phyloP scores from a whole-genome alignment of 2,888 invertebrate species.

The Creontiades dilutus region DNA sequence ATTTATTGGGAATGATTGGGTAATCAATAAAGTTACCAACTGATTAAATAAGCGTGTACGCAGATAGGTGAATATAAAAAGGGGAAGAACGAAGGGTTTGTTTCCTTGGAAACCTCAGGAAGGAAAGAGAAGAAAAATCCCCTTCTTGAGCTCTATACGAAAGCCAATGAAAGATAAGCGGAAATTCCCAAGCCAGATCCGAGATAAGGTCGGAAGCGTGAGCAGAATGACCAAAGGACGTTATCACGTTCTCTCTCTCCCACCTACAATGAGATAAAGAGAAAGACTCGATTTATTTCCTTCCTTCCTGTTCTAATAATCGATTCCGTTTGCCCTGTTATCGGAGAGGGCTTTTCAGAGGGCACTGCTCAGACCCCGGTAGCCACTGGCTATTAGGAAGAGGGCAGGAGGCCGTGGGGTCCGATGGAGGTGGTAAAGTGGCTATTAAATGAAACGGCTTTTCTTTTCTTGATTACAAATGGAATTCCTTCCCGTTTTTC shows the following conservation, averaged over 20 bases:
- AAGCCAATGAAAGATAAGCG: conserved; percentile 58
- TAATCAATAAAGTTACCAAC: too few relatives aligned
- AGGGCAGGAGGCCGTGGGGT: neutral
- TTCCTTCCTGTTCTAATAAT: conserved; percentile 72
- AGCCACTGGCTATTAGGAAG: conserved; percentile 53
- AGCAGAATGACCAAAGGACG: conserved; percentile 56
- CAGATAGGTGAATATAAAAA: neutral
- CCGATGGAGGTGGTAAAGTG: conserved; percentile 37
- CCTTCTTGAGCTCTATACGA: neutral
- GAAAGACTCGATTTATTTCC: conserved; percentile 71
- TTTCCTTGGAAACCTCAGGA: conserved; percentile 8
- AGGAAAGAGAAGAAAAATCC: neutral
- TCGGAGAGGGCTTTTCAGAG: conserved; percentile 37
- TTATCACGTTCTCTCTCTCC: conserved; percentile 22
- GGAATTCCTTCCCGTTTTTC: conserved; percentile 47
- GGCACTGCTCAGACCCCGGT: neutral
- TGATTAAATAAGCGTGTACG: too few relatives aligned
- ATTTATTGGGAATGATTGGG: too few relatives aligned
- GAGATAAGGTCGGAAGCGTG: conserved; percentile 66
- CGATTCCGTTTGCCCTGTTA: conserved; percentile 69
- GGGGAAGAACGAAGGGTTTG: neutral
- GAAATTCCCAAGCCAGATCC: conserved; percentile 57
- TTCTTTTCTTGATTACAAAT: conserved; percentile 54
- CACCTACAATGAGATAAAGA: conserved; percentile 64
- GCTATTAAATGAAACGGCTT: conserved; percentile 60